Conservation (phyloP, 2,888 invertebrate genomes). For the Furcula furcula region DNA sequence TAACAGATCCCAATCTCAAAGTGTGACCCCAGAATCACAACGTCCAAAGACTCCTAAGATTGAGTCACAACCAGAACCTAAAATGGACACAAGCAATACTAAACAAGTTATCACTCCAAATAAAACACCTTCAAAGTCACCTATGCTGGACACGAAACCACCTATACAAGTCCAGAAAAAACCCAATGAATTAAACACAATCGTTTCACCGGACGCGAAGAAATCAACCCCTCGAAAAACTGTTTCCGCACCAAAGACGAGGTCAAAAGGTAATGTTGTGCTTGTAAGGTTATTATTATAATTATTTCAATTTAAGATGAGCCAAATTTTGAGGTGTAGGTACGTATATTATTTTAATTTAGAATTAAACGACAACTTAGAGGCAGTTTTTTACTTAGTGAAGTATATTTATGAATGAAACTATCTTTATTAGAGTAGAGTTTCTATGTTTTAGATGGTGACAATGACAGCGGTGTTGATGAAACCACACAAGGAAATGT, state of each 20-base stretch:
- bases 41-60: conserved; percentile 67
- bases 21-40: conserved; percentile 53
- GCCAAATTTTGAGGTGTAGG: conserved; percentile 37
- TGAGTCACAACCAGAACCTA: conserved; percentile 47
- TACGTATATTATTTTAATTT: background rate
- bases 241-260: conserved; percentile 64
- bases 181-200: conserved; percentile 62
- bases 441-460: conserved; percentile 85
- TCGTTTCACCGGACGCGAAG: conserved; percentile 49
- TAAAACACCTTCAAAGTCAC: conserved; percentile 56
- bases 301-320: conserved; percentile 44
- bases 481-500: conserved; percentile 91
- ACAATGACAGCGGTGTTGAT: conserved; percentile 91
- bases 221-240: conserved; percentile 68
- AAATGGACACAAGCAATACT: conserved; percentile 32
- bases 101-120: conserved; percentile 41
- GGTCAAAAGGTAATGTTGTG: conserved; percentile 68
- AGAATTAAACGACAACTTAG: no score
- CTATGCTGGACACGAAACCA: conserved; percentile 49
- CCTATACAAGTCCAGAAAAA: conserved; percentile 53
- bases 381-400: background rate
- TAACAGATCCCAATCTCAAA: conserved; percentile 54
- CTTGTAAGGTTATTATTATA: conserved; percentile 3
- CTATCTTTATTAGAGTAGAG: conserved; percentile 1
- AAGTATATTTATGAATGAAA: no score